phyloP scores from a whole-genome alignment of 1,140 invertebrate species.

The Battus philenor region DNA sequence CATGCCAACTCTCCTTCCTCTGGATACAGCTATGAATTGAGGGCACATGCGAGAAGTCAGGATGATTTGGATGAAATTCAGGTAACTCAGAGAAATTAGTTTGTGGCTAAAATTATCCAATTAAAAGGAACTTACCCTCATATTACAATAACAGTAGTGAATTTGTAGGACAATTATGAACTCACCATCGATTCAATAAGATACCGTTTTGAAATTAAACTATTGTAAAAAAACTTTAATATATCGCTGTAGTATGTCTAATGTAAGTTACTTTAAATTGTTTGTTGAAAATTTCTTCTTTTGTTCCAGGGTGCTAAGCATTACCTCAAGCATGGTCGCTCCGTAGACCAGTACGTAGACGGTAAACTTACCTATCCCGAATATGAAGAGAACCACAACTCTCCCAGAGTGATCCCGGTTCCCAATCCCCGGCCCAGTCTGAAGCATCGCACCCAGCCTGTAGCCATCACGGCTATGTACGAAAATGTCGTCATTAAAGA shows the following conservation, averaged over 20 bases:
- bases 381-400: slow-evolving; percentile 76
- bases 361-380: slow-evolving; percentile 66
- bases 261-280: too few species aligned
- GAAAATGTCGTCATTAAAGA: slow-evolving; percentile 84
- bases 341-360: slow-evolving; percentile 86
- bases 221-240: too few species aligned
- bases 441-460: slow-evolving; percentile 77
- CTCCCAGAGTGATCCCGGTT: slow-evolving; percentile 54
- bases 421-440: slow-evolving; percentile 65
- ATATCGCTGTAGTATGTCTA: too few species aligned
- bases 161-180: neutral
- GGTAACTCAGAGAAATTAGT: too few species aligned
- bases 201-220: too few species aligned
- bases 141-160: neutral
- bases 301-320: slow-evolving; percentile 75
- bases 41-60: slow-evolving; percentile 78
- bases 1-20: slow-evolving; percentile 71
- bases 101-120: neutral
- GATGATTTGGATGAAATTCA: slow-evolving; percentile 82
- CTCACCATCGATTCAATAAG: too few species aligned
- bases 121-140: neutral
- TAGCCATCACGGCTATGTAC: slow-evolving; percentile 84
- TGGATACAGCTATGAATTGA: slow-evolving; percentile 67
- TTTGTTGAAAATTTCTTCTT: too few species aligned
- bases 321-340: slow-evolving; percentile 81